phyloP scores from a whole-genome alignment of 1,140 invertebrate species.

The Charaxes varanes region DNA sequence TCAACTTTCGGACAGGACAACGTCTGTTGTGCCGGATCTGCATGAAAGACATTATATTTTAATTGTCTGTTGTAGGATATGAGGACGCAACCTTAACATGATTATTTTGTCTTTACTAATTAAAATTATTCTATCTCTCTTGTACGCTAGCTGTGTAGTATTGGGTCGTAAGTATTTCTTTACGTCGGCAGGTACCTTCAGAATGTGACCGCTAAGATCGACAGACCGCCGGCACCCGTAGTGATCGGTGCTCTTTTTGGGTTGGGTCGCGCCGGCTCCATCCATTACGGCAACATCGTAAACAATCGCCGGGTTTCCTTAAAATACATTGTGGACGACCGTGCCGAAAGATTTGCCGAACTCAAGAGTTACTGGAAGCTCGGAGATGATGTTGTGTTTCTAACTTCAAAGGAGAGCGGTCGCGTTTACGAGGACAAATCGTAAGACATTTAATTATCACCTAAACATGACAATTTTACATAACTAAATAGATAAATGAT shows the following conservation, averaged over 20 bases:
- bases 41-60: too few species aligned
- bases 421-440: slow-evolving; percentile 74
- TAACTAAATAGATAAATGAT: slow-evolving; percentile 1
- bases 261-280: slow-evolving; percentile 76
- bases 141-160: too few species aligned
- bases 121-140: too few species aligned
- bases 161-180: too few species aligned
- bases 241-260: slow-evolving; percentile 77
- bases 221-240: slow-evolving; percentile 27
- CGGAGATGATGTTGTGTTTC: slow-evolving; percentile 53
- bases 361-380: slow-evolving; percentile 74
- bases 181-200: slow-evolving; percentile 21
- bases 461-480: too few species aligned
- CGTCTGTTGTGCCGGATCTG: too few species aligned
- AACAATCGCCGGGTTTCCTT: slow-evolving; percentile 73
- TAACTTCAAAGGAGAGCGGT: slow-evolving; percentile 71
- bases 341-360: slow-evolving; percentile 58
- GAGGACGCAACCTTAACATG: too few species aligned
- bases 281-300: slow-evolving; percentile 76
- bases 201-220: slow-evolving; percentile 24
- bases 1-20: too few species aligned
- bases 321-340: slow-evolving; percentile 77
- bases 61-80: too few species aligned
- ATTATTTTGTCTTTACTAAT: too few species aligned
- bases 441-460: slow-evolving; percentile 58